Evolutionary conservation across 1,140 invertebrate genomes (phyloP).

Genomic region (Bombus ignitus): DNA sequence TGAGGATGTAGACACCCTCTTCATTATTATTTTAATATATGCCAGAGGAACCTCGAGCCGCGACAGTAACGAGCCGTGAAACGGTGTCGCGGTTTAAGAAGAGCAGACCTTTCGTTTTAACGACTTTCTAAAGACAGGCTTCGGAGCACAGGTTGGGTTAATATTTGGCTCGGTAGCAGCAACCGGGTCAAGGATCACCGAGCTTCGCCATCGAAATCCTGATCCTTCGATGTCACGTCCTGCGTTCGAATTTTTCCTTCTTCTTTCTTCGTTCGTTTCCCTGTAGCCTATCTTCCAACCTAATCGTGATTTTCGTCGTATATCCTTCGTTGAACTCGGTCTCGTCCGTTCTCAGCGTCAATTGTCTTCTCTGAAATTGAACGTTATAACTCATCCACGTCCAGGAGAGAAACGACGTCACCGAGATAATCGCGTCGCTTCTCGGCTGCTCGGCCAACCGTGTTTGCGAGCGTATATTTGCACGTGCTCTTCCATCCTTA

Average conservation of each 20-base stretch:
- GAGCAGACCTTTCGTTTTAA: slow-evolving; percentile 68
- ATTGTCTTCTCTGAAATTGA: neutral
- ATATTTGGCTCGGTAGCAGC: slow-evolving; percentile 72
- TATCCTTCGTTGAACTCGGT: neutral
- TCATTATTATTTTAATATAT: slow-evolving; percentile 65
- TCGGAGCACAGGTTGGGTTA: slow-evolving; percentile 70
- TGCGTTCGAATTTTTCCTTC: neutral
- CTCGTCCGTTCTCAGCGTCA: neutral
- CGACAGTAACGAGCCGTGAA: slow-evolving; percentile 64
- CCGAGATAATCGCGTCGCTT: slow-evolving; percentile 26
- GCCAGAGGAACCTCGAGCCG: slow-evolving; percentile 48
- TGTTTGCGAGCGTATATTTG: slow-evolving; percentile 31
- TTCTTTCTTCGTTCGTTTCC: neutral
- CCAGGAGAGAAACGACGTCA: slow-evolving; percentile 3
- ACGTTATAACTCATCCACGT: slow-evolving; percentile 20
- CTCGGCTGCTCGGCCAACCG: neutral
- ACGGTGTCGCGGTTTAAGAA: slow-evolving; percentile 64
- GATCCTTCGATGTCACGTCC: slow-evolving; percentile 20
- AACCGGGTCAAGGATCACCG: slow-evolving; percentile 74
- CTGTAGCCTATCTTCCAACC: neutral
- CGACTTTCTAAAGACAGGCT: slow-evolving; percentile 71
- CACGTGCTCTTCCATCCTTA: slow-evolving; percentile 1
- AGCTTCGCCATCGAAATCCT: slow-evolving; percentile 40
- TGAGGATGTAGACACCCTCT: slow-evolving; percentile 8
- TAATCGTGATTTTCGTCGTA: neutral